A percentile compares a stretch with the other conserved stretches of the same genome.
Conservation (phyloP, 2,888 invertebrate species). For the Drosophila fulvimacula region DNA sequence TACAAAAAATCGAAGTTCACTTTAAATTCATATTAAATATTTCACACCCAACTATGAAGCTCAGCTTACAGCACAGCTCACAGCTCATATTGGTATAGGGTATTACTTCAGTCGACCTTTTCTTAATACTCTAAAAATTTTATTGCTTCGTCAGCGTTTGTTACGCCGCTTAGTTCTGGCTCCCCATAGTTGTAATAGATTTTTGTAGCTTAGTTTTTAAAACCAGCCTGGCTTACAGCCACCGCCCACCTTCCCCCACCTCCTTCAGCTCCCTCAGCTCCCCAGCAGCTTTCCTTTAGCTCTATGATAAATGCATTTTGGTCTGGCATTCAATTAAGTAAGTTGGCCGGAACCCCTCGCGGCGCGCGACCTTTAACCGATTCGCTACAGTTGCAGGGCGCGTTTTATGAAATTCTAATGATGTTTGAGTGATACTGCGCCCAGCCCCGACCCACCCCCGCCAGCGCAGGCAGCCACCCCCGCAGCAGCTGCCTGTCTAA, state of each 20-base stretch:
- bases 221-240: slow-evolving; percentile 43
- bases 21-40: no score
- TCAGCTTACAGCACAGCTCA: no score
- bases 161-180: slow-evolving; percentile 61
- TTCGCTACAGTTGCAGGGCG: slow-evolving; percentile 55
- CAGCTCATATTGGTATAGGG: background rate
- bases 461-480: slow-evolving; percentile 2
- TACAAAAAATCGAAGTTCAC: no score
- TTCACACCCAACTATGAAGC: no score
- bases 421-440: slow-evolving; percentile 69
- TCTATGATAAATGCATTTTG: slow-evolving; percentile 76
- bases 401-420: slow-evolving; percentile 74
- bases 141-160: slow-evolving; percentile 74
- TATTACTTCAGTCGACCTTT: slow-evolving; percentile 9
- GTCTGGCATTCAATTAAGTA: slow-evolving; percentile 74
- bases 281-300: background rate
- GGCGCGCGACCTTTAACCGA: slow-evolving; percentile 52
- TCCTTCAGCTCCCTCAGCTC: background rate
- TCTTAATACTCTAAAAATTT: slow-evolving; percentile 46
- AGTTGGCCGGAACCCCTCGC: slow-evolving; percentile 43
- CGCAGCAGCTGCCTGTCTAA: slow-evolving; percentile 29
- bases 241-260: background rate
- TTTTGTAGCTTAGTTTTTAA: slow-evolving; percentile 62
- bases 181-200: slow-evolving; percentile 61
- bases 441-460: slow-evolving; percentile 3